phyloP scores from a whole-genome alignment of 2,797 vertebrate genomes.

The Anguilla anguilla region DNA sequence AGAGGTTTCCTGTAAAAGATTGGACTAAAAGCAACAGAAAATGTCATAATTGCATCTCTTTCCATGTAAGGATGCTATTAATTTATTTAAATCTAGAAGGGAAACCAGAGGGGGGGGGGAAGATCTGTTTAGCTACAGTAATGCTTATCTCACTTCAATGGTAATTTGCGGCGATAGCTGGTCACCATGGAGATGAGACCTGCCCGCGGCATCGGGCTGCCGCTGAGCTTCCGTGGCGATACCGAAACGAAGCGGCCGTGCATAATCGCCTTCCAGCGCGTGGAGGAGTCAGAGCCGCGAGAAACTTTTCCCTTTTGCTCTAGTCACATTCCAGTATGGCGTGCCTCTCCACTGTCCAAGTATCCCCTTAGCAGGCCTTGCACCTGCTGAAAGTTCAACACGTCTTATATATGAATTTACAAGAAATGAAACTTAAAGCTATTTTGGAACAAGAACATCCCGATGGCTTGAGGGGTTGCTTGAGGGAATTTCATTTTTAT shows the following conservation, averaged over 20 bases:
- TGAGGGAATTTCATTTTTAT: not conserved
- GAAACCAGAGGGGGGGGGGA: not conserved
- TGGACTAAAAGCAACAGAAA: not conserved
- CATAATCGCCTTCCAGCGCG: not conserved
- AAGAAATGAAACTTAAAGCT: not conserved
- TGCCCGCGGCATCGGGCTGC: not conserved
- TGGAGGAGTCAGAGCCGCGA: not conserved
- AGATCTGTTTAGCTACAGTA: constrained; percentile 1
- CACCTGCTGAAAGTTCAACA: not conserved
- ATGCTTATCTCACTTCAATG: not conserved
- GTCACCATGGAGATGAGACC: constrained; percentile 7
- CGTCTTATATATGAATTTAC: not conserved
- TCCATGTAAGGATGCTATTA: not conserved
- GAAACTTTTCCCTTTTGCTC: not conserved
- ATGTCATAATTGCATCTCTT: not conserved
- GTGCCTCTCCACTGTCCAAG: not conserved
- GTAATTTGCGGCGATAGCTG: not conserved
- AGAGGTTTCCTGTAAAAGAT: not conserved
- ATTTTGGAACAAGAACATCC: not conserved
- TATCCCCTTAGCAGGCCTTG: not conserved
- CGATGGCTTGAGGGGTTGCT: not conserved
- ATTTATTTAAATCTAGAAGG: not conserved
- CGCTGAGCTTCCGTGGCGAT: not conserved
- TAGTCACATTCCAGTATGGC: not conserved
- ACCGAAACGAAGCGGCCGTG: not conserved